Base-by-base conservation (phyloP, 1,140 invertebrate genomes). In the Hylaeus anthracinus region DNA sequence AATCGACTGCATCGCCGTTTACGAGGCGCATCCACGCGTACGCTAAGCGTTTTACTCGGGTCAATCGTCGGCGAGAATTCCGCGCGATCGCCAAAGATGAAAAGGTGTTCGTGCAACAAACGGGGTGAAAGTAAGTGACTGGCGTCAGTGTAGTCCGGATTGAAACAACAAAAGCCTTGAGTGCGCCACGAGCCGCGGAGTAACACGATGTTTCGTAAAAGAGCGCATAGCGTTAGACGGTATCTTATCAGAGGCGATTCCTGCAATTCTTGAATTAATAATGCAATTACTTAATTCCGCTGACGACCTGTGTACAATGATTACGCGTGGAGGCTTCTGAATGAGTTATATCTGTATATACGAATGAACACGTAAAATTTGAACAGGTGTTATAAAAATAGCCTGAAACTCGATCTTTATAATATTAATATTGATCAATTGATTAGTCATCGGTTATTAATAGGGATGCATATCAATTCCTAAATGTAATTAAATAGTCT, bases 121-220 rank as follows among this genome's bases (percentile, higher is more conserved):
- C 77, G 79, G 75, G 79, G 79, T 80, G 79, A 80, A 80, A 80
- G 79, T 80, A 61, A 80, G 71, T 65, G 70, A 66, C 64, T 63
- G 72, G 45, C 64, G 63, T 26, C 64, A 14, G 63, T 14, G 43
- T 72, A 80, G 63, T 80, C 78, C 15, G 60, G 64, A 80, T 80
- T 70, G 58, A 69, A 58, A 73, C 71, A 53, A 73, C 61, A n/a
- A 74, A 26, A 79, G 73, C 71, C 78, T 75, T 74, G 77, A 79
- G 37, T 26, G 71, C 63, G 41, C 63, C 56, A 43, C 45, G 15
- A 26, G 39, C 3, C 1, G 48, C 37, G 5, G n/a, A 51, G n/a
- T 41, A 45, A n/a, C 76, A 6, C 64, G 43, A 48, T 15, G 72
- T 60, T 67, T 74, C 72, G 63, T 37, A 79, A 79, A 70, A 43